These are phyloP conservation scores for Cydia pomonella DNA, from an alignment of 1,140 invertebrate species.

Conservation along the genomic window DNA sequence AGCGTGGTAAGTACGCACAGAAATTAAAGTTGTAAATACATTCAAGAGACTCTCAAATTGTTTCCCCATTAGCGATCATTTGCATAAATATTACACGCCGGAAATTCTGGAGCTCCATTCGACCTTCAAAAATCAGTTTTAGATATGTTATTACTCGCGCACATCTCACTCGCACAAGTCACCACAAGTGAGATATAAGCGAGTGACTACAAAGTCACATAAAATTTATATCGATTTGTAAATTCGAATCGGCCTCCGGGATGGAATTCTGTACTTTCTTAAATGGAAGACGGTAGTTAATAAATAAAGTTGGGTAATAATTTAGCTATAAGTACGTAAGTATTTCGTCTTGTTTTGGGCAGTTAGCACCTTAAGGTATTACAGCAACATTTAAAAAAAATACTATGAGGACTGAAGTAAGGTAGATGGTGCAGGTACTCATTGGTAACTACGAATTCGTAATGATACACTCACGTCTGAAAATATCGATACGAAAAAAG, in stretches of 20 bases:
- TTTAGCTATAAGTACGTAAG: not conserved
- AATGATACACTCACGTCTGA: too few relatives aligned
- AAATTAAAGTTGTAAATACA: constrained; percentile 33
- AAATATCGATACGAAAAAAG: too few relatives aligned
- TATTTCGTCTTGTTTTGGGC: not conserved
- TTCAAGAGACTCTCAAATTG: constrained; percentile 20
- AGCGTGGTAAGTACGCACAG: not conserved
- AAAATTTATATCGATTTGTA: too few relatives aligned
- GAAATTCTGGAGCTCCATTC: not conserved
- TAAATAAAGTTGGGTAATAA: constrained; percentile 6
- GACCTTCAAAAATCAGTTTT: too few relatives aligned
- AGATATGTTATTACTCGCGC: too few relatives aligned
- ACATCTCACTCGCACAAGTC: too few relatives aligned
- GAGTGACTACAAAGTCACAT: too few relatives aligned
- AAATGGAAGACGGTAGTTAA: not conserved
- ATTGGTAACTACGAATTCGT: too few relatives aligned
- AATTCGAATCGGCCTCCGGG: not conserved
- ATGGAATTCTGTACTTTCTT: not conserved
- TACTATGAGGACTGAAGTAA: too few relatives aligned
- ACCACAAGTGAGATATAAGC: too few relatives aligned
- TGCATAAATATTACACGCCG: constrained; percentile 23
- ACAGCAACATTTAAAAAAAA: not conserved
- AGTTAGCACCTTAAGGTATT: not conserved
- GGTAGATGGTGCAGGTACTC: too few relatives aligned
- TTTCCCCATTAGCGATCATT: constrained; percentile 10